Evolutionary conservation across 2,797 vertebrate genomes (phyloP).

Genomic region (Arnoldichthys spilopterus): DNA sequence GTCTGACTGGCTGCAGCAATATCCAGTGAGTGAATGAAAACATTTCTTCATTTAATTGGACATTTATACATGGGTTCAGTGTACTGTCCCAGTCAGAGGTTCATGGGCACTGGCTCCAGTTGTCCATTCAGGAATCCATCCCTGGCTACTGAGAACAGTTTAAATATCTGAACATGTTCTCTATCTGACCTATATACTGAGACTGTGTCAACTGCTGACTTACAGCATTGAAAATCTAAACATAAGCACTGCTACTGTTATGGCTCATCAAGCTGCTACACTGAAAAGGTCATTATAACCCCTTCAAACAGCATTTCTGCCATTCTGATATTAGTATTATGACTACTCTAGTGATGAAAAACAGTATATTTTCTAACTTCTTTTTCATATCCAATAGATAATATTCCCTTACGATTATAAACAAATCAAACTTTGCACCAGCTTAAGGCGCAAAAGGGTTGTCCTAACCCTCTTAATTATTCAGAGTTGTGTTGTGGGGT

Average conservation of each 20-base stretch:
- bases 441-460: no score
- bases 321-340: no score
- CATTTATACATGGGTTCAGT: neutral
- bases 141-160: neutral
- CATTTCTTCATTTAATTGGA: no score
- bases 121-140: neutral
- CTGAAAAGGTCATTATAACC: conserved; percentile 1
- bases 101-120: neutral
- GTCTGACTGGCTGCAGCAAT: no score
- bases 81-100: neutral
- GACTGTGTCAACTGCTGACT: neutral
- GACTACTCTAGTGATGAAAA: neutral
- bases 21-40: no score
- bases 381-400: no score
- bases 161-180: neutral
- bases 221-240: neutral
- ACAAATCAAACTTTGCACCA: no score
- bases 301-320: neutral
- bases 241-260: neutral
- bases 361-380: neutral
- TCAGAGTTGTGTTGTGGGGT: neutral
- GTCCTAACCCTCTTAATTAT: no score
- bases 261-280: neutral
- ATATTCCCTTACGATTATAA: no score
- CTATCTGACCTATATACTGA: neutral